Evolutionary conservation across 2,888 invertebrate species (phyloP).

Genomic region (Stenchaetothrips biformis): DNA sequence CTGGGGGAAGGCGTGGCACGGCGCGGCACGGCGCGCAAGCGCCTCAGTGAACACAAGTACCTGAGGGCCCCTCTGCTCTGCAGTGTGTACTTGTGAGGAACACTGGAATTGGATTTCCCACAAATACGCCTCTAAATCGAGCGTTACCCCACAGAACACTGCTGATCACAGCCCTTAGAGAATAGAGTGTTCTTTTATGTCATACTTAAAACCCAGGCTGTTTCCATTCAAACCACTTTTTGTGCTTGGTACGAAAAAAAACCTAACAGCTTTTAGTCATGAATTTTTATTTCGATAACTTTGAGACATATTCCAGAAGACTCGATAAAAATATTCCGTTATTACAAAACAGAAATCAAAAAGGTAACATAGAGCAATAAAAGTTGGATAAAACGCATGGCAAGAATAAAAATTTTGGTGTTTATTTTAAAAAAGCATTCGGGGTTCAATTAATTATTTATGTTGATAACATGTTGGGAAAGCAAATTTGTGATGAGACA

Average conservation of each 20-base stretch:
- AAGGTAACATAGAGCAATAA: not conserved
- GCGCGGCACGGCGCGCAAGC: too few relatives aligned
- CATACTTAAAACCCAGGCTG: too few relatives aligned
- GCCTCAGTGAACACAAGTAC: not conserved
- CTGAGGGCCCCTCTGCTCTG: not conserved
- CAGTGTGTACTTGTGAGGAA: not conserved
- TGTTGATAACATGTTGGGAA: not conserved
- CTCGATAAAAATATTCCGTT: conserved; percentile 10
- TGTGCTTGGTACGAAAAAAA: too few relatives aligned
- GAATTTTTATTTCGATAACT: not conserved
- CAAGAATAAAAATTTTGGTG: not conserved
- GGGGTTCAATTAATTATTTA: not conserved
- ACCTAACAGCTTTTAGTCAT: too few relatives aligned
- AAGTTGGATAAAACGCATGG: not conserved
- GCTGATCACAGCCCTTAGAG: too few relatives aligned
- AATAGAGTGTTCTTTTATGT: too few relatives aligned
- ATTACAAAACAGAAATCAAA: not conserved
- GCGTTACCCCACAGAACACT: too few relatives aligned
- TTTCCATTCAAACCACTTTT: too few relatives aligned
- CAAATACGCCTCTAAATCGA: too few relatives aligned
- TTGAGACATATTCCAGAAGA: not conserved
- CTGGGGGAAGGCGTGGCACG: not conserved
- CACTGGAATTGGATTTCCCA: not conserved
- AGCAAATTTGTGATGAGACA: not conserved
- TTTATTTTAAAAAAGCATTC: not conserved